Evolutionary conservation across 2,797 vertebrate species (phyloP).

Genomic region (Neosilurus mollespiculum): DNA sequence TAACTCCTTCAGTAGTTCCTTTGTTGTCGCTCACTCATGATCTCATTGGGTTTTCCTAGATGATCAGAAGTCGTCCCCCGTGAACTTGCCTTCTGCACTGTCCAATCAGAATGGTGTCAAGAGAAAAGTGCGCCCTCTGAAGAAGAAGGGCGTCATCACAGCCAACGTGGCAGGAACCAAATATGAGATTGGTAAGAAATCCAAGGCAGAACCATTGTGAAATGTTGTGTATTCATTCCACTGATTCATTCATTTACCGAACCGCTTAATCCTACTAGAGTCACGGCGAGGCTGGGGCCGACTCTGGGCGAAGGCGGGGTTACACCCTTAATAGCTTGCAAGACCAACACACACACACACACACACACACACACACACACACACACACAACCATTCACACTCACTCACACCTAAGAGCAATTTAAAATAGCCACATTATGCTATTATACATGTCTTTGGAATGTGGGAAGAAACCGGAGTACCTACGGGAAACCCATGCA

Average conservation of each 20-base stretch:
- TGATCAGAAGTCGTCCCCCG: conserved; percentile 81
- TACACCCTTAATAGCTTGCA: too few species aligned
- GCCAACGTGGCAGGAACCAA: conserved; percentile 93
- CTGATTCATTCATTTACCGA: background rate
- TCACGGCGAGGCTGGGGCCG: too few species aligned
- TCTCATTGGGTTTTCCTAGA: conserved; percentile 67
- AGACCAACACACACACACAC: too few species aligned
- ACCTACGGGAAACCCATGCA: too few species aligned
- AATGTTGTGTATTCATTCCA: background rate
- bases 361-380: too few species aligned
- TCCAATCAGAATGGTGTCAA: conserved; percentile 84
- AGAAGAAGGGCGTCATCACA: conserved; percentile 88
- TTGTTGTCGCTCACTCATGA: background rate
- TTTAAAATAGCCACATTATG: too few species aligned
- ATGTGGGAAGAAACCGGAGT: too few species aligned
- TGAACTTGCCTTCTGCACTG: conserved; percentile 80
- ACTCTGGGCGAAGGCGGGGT: too few species aligned
- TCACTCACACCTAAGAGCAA: too few species aligned
- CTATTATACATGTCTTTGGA: too few species aligned
- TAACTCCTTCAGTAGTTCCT: background rate
- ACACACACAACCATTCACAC: too few species aligned
- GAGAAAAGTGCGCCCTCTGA: conserved; percentile 87
- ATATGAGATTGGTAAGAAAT: conserved; percentile 91
- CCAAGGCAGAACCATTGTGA: background rate
- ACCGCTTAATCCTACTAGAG: too few species aligned